Percentiles rank a stretch among this genome's conserved stretches.
Conservation (phyloP, 2,113 vertebrate genomes). For the Odocoileus virginianus region DNA sequence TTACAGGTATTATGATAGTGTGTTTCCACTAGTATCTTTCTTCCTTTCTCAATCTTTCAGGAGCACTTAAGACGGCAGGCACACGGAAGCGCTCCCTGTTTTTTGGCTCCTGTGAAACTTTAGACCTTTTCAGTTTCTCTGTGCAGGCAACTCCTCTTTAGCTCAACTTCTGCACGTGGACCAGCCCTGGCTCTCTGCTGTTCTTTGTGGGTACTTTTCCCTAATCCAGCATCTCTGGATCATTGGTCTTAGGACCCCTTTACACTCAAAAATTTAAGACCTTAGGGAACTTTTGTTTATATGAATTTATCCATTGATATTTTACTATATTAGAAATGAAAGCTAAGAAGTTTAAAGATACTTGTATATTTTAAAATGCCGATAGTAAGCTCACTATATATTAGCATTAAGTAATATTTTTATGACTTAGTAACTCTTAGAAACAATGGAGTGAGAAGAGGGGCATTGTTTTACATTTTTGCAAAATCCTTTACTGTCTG, state of each 20-base stretch:
- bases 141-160: not conserved
- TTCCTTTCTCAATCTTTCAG: not conserved
- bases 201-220: not conserved
- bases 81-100: not conserved
- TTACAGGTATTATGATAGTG: slow-evolving; percentile 85
- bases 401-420: not conserved
- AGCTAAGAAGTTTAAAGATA: not conserved
- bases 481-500: not conserved
- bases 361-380: not conserved
- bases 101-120: not conserved
- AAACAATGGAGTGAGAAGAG: not conserved
- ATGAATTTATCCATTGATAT: not conserved
- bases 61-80: not conserved
- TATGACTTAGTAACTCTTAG: not conserved
- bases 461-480: not conserved
- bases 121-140: not conserved
- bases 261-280: not conserved
- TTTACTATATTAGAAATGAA: slow-evolving; percentile 1
- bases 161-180: not conserved
- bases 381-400: not conserved
- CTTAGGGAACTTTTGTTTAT: not conserved
- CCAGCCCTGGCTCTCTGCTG: not conserved
- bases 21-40: not conserved
- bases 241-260: not conserved
- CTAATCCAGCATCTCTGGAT: not conserved